Conservation (phyloP, 2,797 vertebrate genomes). For the Pipistrellus nathusii region DNA sequence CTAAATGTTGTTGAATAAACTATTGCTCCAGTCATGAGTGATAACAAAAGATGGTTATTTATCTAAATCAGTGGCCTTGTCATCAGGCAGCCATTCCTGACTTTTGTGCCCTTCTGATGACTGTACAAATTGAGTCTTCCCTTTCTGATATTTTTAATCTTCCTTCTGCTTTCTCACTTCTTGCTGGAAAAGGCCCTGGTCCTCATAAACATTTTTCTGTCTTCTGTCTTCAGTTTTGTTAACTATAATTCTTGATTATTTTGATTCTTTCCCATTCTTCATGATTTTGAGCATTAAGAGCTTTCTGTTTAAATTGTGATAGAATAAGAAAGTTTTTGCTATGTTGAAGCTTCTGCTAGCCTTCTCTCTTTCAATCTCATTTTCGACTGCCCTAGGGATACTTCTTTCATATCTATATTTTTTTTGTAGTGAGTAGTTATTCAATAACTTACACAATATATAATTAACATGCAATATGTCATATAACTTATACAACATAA, state of each 20-base stretch:
- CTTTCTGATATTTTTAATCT: background rate
- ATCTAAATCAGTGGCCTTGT: background rate
- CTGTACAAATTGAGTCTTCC: background rate
- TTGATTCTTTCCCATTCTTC: background rate
- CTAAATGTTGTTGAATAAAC: slow-evolving; percentile 28
- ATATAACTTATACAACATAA: background rate
- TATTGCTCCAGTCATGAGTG: slow-evolving; percentile 20
- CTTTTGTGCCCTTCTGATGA: background rate
- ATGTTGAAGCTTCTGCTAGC: background rate
- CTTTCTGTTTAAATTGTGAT: background rate
- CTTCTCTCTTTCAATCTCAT: background rate
- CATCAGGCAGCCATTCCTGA: background rate
- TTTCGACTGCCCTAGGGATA: background rate
- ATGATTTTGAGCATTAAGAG: background rate
- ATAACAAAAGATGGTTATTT: background rate
- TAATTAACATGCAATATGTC: background rate
- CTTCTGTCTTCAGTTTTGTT: slow-evolving; percentile 3
- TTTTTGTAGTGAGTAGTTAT: background rate
- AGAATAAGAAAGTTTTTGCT: background rate
- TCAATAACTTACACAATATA: background rate
- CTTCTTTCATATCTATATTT: background rate
- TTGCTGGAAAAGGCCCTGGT: background rate
- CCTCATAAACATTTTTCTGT: background rate
- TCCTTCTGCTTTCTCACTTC: background rate
- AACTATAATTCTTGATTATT: background rate